A percentile compares a stretch with the other conserved stretches of the same genome.
phyloP scores from a whole-genome alignment of 2,797 vertebrate genomes.

The Cuniculus paca region DNA sequence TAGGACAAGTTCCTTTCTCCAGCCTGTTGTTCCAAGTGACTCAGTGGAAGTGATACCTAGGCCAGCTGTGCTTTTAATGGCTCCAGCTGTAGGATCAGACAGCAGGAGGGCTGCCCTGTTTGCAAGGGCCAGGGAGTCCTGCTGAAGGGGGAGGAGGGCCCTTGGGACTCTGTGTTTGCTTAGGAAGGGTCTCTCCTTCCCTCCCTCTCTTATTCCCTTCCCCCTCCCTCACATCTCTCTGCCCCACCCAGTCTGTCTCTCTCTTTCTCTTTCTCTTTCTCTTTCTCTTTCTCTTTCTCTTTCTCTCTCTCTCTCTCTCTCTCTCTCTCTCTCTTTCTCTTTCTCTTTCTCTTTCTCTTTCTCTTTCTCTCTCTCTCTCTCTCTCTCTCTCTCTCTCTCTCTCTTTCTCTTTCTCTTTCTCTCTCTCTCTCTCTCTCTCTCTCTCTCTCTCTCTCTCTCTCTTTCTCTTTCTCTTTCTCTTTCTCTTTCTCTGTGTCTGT shows the following conservation, averaged over 20 bases:
- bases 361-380: neutral
- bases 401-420: too few species aligned
- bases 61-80: constrained; percentile 23
- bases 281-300: too few species aligned
- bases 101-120: neutral
- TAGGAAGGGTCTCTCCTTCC: neutral
- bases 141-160: neutral
- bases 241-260: too few species aligned
- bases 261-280: too few species aligned
- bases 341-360: too few species aligned
- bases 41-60: constrained; percentile 31
- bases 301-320: neutral
- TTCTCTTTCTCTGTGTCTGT: neutral
- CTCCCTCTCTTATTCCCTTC: too few species aligned
- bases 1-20: neutral
- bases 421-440: neutral
- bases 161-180: constrained; percentile 7
- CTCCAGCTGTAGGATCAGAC: constrained; percentile 40
- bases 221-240: too few species aligned
- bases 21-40: neutral
- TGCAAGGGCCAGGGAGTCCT: neutral
- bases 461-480: too few species aligned
- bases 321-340: neutral
- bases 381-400: too few species aligned
- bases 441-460: neutral